A percentile compares a stretch with the other conserved stretches of the same genome.
These are phyloP conservation scores for Seriola rivoliana DNA, from an alignment of 2,113 vertebrate genomes.

Conservation along the genomic window DNA sequence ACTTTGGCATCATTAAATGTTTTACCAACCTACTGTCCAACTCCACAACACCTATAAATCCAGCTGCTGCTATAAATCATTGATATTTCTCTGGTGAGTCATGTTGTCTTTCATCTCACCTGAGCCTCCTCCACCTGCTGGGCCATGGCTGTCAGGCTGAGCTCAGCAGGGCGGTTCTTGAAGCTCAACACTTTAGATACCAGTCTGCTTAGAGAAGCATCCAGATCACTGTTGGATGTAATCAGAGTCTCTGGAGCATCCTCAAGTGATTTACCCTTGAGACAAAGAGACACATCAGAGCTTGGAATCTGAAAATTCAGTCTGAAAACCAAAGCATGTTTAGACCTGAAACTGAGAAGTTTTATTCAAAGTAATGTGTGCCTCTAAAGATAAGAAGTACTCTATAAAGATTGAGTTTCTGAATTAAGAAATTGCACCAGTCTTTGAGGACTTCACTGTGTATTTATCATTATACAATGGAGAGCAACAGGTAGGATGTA, in stretches of 20 bases:
- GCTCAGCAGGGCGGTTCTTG: constrained; percentile 85
- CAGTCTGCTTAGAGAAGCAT: constrained; percentile 80
- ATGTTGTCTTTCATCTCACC: constrained; percentile 79
- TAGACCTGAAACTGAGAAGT: no score
- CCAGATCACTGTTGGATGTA: constrained; percentile 56
- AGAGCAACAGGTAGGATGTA: no score
- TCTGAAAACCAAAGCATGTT: neutral
- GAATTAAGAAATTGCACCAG: no score
- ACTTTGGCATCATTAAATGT: neutral
- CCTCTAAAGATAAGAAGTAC: neutral
- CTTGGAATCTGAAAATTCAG: neutral
- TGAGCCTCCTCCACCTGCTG: constrained; percentile 89
- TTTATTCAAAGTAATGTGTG: neutral
- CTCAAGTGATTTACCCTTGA: constrained; percentile 60
- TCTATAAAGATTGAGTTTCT: neutral
- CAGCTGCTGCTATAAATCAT: neutral
- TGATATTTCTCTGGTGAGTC: neutral
- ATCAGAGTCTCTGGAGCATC: constrained; percentile 49
- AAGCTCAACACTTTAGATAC: constrained; percentile 84
- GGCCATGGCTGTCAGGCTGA: constrained; percentile 85
- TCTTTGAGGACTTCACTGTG: no score
- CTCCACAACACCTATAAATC: neutral
- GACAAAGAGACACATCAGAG: neutral
- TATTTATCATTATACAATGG: no score
- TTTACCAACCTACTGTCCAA: neutral